Base-by-base conservation (phyloP, 2,888 invertebrate genomes). In the Oxystoma pomonae region DNA sequence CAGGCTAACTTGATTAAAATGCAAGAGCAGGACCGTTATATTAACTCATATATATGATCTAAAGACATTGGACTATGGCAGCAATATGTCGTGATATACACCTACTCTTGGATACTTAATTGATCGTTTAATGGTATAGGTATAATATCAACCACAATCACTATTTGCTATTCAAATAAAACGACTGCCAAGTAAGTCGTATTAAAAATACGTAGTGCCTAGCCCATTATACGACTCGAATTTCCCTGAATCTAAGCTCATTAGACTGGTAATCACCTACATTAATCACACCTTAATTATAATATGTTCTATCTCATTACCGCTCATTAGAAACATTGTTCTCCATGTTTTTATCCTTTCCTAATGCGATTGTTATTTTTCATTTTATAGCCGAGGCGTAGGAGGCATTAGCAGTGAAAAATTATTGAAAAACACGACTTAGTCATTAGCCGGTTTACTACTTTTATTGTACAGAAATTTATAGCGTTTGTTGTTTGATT, bases 271-370 rank as follows among this genome's bases (percentile, higher is more conserved):
- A 65, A 67, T 67, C 63, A 67, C 63, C 62, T 60, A 59, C 67
- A 65, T 67, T 67, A 67, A 67, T 67, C 67, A 67, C 65, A 64
- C 65, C 35, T 64, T 67, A 67, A 67, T 67, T 67, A 67, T 63
- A 63, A 65, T 67, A 67, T 67, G 65, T 67, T 67, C 65, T 59
- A 63, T 67, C 65, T 65, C 63, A 63, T 67, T 65, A 64, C 51
- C 61, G 65, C 65, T 65, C 63, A 63, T 67, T 65, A 64, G 22
- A 35, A 60, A 58, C 49, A 55, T 61, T 59, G 59, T 61, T 58
- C 63, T 51, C 61, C 65, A 55, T 20, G 58, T 35, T 64, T 63
- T 59, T 53, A 16, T 51, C n/a, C 49, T 18, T 50, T 35, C 17
- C 18, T 50, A 58, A 58, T 58, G 19, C 49, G 19, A 58, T 9